Evolutionary conservation across 2,113 vertebrate species (phyloP).

Genomic region (Micromys minutus): DNA sequence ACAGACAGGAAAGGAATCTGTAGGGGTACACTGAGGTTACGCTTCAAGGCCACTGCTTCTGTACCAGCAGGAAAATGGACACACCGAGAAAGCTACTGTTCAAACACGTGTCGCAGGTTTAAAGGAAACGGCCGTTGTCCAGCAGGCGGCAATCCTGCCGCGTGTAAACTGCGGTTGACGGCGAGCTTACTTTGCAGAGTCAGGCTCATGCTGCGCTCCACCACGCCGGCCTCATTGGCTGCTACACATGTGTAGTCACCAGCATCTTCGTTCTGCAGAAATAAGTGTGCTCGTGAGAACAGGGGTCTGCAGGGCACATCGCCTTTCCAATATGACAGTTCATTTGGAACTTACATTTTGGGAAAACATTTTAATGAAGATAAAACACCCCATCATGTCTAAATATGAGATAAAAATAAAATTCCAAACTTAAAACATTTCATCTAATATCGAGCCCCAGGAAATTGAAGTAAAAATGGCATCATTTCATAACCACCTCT

Average conservation of each 20-base stretch:
- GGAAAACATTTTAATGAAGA: constrained; percentile 3
- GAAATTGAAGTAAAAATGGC: constrained; percentile 24
- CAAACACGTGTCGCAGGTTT: background rate
- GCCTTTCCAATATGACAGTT: background rate
- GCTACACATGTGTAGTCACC: constrained; percentile 97
- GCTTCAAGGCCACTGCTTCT: background rate
- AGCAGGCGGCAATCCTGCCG: background rate
- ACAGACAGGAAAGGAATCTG: background rate
- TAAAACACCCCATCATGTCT: background rate
- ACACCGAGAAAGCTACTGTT: background rate
- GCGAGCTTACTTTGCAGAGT: constrained; percentile 93
- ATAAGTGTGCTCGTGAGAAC: background rate
- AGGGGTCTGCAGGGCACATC: background rate
- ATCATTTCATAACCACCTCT: constrained; percentile 5
- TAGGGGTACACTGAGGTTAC: background rate
- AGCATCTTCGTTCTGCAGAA: constrained; percentile 93
- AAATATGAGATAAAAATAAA: too few species aligned
- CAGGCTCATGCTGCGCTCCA: constrained; percentile 92
- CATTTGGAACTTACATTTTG: background rate
- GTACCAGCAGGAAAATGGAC: background rate
- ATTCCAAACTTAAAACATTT: background rate
- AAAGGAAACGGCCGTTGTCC: background rate
- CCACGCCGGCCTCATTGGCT: constrained; percentile 93
- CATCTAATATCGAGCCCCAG: background rate
- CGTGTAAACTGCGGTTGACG: background rate